phyloP scores from a whole-genome alignment of 1,140 invertebrate genomes.

The Drosophila guanche region DNA sequence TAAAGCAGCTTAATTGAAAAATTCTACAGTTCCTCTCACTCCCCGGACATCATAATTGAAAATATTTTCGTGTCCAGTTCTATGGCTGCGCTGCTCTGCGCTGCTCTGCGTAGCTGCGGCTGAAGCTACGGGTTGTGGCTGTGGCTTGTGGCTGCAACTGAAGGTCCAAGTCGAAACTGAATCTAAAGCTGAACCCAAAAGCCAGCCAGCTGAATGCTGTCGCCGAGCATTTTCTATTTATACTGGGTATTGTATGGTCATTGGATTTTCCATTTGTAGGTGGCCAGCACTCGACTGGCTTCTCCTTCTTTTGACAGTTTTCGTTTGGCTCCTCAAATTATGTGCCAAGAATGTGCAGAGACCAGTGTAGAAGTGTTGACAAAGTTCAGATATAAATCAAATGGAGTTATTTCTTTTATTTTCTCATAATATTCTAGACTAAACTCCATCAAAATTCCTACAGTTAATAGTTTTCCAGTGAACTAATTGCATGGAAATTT shows the following conservation, averaged over 20 bases:
- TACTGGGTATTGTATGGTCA: constrained; percentile 50
- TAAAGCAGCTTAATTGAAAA: constrained; percentile 75
- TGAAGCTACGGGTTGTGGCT: constrained; percentile 1
- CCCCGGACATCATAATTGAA: constrained; percentile 73
- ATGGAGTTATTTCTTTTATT: no score
- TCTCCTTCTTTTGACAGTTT: constrained; percentile 4
- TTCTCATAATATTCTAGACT: no score
- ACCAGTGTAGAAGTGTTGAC: no score
- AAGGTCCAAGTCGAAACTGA: constrained; percentile 5
- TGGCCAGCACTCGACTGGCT: not conserved
- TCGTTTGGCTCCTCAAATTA: no score
- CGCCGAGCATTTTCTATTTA: constrained; percentile 53
- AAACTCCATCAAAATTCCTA: no score
- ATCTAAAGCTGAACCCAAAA: constrained; percentile 14
- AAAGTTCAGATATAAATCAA: no score
- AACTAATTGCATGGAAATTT: no score
- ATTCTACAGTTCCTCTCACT: constrained; percentile 75
- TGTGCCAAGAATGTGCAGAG: no score
- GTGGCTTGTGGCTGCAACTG: constrained; percentile 15
- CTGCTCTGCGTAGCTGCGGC: constrained; percentile 35
- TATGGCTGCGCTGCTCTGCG: constrained; percentile 39
- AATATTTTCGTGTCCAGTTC: constrained; percentile 74
- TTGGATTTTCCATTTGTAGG: constrained; percentile 34
- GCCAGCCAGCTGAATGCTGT: constrained; percentile 46
- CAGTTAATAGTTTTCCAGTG: no score